Evolutionary conservation across 2,797 vertebrate genomes (phyloP), one percentile per base, ranked within the genome.

Genomic region (Xenentodon cancila): DNA sequence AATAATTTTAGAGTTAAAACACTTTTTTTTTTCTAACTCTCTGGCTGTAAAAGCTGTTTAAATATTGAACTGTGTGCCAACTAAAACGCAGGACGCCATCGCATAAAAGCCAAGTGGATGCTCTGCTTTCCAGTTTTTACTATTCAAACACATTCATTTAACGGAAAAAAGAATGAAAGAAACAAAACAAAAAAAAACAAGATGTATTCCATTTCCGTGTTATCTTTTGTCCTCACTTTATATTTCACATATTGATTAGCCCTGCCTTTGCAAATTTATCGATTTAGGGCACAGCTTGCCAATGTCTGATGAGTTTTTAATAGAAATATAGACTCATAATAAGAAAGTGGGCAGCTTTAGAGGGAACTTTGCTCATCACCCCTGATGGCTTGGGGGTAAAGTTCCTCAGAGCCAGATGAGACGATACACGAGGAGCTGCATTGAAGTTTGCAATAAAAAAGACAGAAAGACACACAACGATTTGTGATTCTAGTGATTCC

Each of bases 1-100:
- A 96, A 97, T 97, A 86, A 96, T 97, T 98, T 97, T 95, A 90
- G 94, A 95, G 95, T 96, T 97, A 94, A 97, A 97, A 97, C 95
- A 96, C 93, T 95, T 96, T 96, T 96, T 96, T 94, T 54, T 80
- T 68, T 68, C 73, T 69, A 25, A 82, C 79, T 73, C 65, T 65
- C 63, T 45, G 72, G 59, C 75, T 80, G 73, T 82, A 84, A 84
- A 87, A 80, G 77, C 62, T 77, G 77, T 86, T 90, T 75, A 85
- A 79, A 91, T 89, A 89, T 89, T 87, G 89, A 90, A 88, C 84
- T 32, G 21, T 80, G 80, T 81, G 85, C 85, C 77, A 85, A 79
- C 67, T 79, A 75, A 81, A 83, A 85, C 71, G 80, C 81, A 75
- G 75, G 65, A 74, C 59, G 74, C 74, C 72, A 56, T 77, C 80